Base-by-base conservation (phyloP, 2,113 vertebrate species). In the Ellobius talpinus region DNA sequence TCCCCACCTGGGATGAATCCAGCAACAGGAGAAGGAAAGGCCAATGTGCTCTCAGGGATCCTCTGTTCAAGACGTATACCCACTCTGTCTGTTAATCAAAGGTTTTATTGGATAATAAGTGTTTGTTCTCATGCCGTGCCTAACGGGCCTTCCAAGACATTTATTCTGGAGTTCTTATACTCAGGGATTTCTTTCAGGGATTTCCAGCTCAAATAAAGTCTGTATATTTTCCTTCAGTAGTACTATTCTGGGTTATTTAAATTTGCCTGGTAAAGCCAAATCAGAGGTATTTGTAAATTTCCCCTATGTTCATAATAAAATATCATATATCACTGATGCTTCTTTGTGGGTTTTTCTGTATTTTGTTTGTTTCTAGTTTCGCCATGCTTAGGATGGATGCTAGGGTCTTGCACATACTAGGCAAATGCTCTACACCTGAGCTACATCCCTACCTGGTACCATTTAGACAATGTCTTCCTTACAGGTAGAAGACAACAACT, bases 281-380 rank as follows among this genome's bases (percentile, higher is more conserved):
- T 92, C 66, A 65, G 92, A 93, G 96, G 84, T 93, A 90, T 92
- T 85, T 97, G 74, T 96, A 96, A 96, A 96, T 84, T 52, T 89
- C 39, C 3, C 73, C 47, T 94, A 70, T 95, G 94, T 95, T 97
- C 95, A 85, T 96, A 98, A 97, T 93, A 97, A 97, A 77, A 65
- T 87, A 50, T 66, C 65, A 39, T 36, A 79, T 36, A 65, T 36
- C 31, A 42, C 42, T 65, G 26, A 50, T 79, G 23, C 6, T 72
- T 88, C 42, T 73, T 93, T 26, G 2, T 23, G 31, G 10, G 77
- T 21, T n/a, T 23, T 55, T 39, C 39, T 68, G 58, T 55, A 19
- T 58, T 85, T 12, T 68, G 13, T 72, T 68, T 50, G 19, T 52
- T 73, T 73, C n/a, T 55, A 13, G 24, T 73, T 73, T n/a, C 17